Conservation (phyloP, 2,797 vertebrate species). For the Perodicticus potto region DNA sequence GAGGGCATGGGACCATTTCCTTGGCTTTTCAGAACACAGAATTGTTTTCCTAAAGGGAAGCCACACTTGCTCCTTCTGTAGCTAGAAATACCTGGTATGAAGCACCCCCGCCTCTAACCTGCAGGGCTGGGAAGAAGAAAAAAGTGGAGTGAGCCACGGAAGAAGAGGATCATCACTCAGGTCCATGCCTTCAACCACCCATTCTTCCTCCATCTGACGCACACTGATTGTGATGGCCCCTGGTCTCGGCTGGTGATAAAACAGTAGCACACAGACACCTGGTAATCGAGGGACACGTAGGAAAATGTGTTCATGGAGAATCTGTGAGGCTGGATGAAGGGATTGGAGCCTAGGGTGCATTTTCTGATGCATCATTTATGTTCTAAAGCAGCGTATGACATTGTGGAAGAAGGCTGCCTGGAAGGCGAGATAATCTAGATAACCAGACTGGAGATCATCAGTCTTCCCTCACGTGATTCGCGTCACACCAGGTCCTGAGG, state of each 20-base stretch:
- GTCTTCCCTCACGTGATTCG: fast-evolving
- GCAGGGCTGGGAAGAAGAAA: neutral
- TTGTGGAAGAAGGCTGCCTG: neutral
- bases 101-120: neutral
- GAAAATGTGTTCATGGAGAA: fast-evolving
- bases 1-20: neutral
- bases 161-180: neutral
- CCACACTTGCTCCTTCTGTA: neutral
- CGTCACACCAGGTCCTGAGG: fast-evolving
- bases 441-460: too few species aligned
- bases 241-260: too few species aligned
- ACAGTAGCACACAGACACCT: too few species aligned
- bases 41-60: neutral
- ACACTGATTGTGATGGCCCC: too few species aligned
- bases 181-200: neutral
- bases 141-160: neutral
- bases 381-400: fast-evolving
- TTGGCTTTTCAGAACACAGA: neutral
- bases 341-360: too few species aligned
- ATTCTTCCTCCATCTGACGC: neutral
- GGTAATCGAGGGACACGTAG: fast-evolving
- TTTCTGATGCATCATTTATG: fast-evolving
- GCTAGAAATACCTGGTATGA: neutral
- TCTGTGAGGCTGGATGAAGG: neutral
- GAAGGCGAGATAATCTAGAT: too few species aligned